phyloP scores from a whole-genome alignment of 2,888 invertebrate species.

The Pseudococcus jackbeardsleyi region DNA sequence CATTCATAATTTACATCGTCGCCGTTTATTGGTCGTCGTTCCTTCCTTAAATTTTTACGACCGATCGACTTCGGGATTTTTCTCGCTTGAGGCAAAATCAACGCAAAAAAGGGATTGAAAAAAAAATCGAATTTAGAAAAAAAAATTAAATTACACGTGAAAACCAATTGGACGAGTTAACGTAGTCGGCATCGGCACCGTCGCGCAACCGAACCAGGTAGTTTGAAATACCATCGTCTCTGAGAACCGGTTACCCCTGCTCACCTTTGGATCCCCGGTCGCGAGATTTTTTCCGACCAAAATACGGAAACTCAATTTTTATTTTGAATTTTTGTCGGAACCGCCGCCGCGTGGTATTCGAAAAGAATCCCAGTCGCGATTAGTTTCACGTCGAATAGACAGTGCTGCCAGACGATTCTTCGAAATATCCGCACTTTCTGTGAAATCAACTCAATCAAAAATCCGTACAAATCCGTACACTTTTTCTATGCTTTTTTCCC shows the following conservation, averaged over 20 bases:
- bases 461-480: no score
- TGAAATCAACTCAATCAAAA: no score
- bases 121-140: background rate
- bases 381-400: slow-evolving; percentile 10
- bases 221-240: slow-evolving; percentile 28
- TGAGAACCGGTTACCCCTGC: background rate
- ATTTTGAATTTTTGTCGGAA: background rate
- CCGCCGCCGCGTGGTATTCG: background rate
- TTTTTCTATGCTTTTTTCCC: no score
- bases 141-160: slow-evolving; percentile 17
- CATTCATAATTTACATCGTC: background rate
- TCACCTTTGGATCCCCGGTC: background rate
- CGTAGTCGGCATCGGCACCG: background rate
- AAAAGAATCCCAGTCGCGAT: background rate
- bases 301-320: slow-evolving; percentile 30
- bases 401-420: no score
- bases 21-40: background rate
- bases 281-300: slow-evolving; percentile 1
- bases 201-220: slow-evolving; percentile 14
- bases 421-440: no score
- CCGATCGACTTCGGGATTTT: background rate
- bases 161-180: slow-evolving; percentile 41
- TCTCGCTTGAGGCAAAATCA: no score
- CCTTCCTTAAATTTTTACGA: background rate
- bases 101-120: background rate